These are phyloP conservation scores for Cygnus atratus DNA, from an alignment of 2,113 vertebrate genomes.

Conservation along the genomic window DNA sequence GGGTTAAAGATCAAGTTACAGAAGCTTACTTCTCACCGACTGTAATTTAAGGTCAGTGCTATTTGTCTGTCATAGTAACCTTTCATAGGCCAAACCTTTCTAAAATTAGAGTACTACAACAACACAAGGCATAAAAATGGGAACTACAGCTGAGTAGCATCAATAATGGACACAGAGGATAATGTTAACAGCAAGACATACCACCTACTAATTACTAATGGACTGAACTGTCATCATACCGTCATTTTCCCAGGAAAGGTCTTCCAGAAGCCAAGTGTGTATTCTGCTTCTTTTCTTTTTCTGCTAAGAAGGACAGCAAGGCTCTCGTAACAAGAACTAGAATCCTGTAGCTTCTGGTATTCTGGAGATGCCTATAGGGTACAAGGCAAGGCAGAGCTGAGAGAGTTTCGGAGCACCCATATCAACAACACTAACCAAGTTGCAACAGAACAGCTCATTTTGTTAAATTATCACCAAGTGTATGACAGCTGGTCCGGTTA, in stretches of 20 bases:
- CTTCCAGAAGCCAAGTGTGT: conserved; percentile 94
- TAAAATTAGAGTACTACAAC: neutral
- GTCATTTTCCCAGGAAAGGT: conserved; percentile 99
- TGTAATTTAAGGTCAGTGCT: neutral
- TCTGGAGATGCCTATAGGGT: conserved; percentile 82
- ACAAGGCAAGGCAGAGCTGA: neutral
- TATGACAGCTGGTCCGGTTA: neutral
- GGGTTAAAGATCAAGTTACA: neutral
- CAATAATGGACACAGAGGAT: neutral
- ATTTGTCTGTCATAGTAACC: neutral
- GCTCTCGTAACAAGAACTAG: conserved; percentile 86
- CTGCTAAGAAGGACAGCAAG: conserved; percentile 86
- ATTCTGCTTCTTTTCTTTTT: conserved; percentile 91
- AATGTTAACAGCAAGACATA: neutral
- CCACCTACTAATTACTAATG: neutral
- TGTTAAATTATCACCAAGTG: neutral
- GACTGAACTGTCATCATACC: conserved; percentile 66
- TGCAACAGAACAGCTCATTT: neutral
- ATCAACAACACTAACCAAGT: neutral
- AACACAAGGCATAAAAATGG: neutral
- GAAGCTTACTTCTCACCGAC: neutral
- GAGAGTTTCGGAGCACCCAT: neutral
- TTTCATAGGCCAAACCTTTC: neutral
- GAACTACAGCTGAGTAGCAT: neutral
- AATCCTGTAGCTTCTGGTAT: conserved; percentile 91